phyloP scores from a whole-genome alignment of 2,797 vertebrate species.

The Silurus aristotelis region DNA sequence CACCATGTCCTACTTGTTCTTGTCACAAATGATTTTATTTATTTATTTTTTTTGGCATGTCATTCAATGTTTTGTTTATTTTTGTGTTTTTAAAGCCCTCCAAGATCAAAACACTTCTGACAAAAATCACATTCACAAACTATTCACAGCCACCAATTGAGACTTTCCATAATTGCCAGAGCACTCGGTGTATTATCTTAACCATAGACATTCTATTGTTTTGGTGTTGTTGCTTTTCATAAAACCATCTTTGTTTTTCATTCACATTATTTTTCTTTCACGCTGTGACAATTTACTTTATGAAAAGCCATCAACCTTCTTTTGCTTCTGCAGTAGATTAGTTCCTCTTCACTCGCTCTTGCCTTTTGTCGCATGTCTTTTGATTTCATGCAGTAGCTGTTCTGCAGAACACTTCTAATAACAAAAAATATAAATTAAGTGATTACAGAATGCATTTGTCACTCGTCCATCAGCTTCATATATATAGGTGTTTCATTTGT shows the following conservation, averaged over 20 bases:
- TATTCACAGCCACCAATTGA: not conserved
- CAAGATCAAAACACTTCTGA: not conserved
- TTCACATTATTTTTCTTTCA: not conserved
- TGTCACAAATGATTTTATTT: not conserved
- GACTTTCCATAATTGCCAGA: not conserved
- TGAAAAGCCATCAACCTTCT: conserved; percentile 13
- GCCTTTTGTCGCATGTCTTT: not conserved
- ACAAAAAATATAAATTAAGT: not conserved
- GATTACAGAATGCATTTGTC: conserved; percentile 10
- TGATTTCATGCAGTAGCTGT: conserved; percentile 14
- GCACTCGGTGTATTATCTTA: not conserved
- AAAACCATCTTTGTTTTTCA: not conserved
- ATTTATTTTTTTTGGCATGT: conserved; percentile 34
- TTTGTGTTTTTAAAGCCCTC: not conserved
- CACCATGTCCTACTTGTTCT: conserved; percentile 27
- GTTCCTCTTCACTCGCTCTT: not conserved
- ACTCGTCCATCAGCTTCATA: not conserved
- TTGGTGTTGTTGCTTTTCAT: not conserved
- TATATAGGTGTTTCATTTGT: not conserved
- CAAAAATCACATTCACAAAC: not conserved
- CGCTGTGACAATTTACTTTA: not conserved
- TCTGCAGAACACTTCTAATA: not conserved
- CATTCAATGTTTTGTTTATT: not conserved
- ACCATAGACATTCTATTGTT: not conserved
- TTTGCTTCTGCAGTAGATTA: not conserved